Conservation (phyloP, 2,113 vertebrate species). For the Gobio gobio region DNA sequence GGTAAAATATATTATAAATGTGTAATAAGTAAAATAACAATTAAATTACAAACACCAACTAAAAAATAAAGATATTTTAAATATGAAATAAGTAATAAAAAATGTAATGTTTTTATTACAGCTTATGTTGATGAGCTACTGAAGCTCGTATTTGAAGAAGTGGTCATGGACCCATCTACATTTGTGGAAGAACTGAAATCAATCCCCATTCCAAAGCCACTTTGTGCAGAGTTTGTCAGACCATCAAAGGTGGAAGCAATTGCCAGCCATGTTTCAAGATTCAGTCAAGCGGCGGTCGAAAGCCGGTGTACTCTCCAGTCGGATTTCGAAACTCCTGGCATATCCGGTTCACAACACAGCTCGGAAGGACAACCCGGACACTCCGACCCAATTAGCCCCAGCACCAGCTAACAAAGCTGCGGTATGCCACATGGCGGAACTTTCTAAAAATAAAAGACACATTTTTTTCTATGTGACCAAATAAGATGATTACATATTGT, state of each 20-base stretch:
- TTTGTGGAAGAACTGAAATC: neutral
- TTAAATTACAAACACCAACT: too few relatives aligned
- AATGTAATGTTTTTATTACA: neutral
- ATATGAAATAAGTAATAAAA: too few relatives aligned
- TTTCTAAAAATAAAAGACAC: neutral
- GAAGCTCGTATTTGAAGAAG: neutral
- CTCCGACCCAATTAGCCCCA: neutral
- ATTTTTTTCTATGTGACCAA: neutral
- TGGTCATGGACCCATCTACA: neutral
- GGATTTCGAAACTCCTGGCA: neutral
- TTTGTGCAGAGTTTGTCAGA: neutral
- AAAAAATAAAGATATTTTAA: too few relatives aligned
- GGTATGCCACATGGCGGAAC: neutral
- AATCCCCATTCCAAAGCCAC: neutral
- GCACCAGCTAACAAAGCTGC: slow-evolving; percentile 20
- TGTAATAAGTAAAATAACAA: neutral
- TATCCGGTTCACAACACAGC: neutral
- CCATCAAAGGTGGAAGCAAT: neutral
- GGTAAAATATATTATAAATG: neutral
- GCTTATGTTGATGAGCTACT: slow-evolving; percentile 8
- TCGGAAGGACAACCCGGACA: neutral
- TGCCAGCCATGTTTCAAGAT: neutral
- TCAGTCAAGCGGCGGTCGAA: neutral
- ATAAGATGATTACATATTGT: neutral
- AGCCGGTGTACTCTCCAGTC: neutral